phyloP scores from a whole-genome alignment of 2,797 vertebrate genomes.

The Knipowitschia caucasica region DNA sequence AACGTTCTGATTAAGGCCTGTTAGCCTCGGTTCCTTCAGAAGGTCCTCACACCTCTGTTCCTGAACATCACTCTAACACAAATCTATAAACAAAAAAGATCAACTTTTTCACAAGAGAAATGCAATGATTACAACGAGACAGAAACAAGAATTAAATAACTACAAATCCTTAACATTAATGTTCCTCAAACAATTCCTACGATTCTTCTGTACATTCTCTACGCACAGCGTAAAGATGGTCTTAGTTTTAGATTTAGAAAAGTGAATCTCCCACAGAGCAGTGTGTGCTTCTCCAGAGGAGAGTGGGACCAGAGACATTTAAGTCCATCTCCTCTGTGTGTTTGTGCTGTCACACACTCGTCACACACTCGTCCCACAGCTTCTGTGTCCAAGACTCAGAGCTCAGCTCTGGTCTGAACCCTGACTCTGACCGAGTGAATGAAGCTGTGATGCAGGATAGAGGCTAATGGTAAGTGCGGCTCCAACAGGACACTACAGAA shows the following conservation, averaged over 20 bases:
- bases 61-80: constrained; percentile 82
- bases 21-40: not conserved
- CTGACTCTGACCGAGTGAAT: too few relatives aligned
- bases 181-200: constrained; percentile 99
- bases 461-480: too few relatives aligned
- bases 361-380: too few relatives aligned
- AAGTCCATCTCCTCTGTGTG: too few relatives aligned
- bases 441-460: too few relatives aligned
- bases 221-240: constrained; percentile 99
- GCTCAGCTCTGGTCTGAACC: too few relatives aligned
- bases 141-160: constrained; percentile 99
- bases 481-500: too few relatives aligned
- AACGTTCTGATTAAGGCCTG: constrained; percentile 13
- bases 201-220: constrained; percentile 99
- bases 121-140: constrained; percentile 95
- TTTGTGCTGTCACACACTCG: too few relatives aligned
- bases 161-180: constrained; percentile 99
- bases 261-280: constrained; percentile 90
- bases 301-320: too few relatives aligned
- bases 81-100: constrained; percentile 91
- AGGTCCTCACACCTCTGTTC: too few relatives aligned
- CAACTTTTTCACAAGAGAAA: constrained; percentile 90
- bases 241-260: constrained; percentile 92
- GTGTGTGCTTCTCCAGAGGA: too few relatives aligned
- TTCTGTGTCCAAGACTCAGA: too few relatives aligned